phyloP scores from a whole-genome alignment of 2,797 vertebrate genomes.

The Chrosomus eos region DNA sequence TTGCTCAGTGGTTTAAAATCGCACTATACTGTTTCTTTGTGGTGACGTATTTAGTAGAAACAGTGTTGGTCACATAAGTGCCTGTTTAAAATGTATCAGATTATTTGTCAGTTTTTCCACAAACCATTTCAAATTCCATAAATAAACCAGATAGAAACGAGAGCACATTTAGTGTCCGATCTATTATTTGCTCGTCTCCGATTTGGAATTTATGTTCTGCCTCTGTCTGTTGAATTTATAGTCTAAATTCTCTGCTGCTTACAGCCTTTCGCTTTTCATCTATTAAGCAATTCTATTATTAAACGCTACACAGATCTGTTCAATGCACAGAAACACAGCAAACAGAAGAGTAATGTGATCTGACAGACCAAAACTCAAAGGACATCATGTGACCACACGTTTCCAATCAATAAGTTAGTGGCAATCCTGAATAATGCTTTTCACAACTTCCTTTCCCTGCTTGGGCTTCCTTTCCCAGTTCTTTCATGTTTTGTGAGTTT shows the following conservation, averaged over 20 bases:
- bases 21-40: conserved; percentile 35
- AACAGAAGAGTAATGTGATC: not conserved
- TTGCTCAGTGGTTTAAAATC: conserved; percentile 14
- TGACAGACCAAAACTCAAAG: not conserved
- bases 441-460: conserved; percentile 33
- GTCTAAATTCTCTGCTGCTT: conserved; percentile 40
- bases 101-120: conserved; percentile 27
- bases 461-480: conserved; percentile 23
- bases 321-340: conserved; percentile 2
- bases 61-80: conserved; percentile 43
- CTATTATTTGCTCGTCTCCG: conserved; percentile 63
- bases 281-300: conserved; percentile 26
- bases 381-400: conserved; percentile 22
- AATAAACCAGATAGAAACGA: conserved; percentile 79
- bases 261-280: conserved; percentile 42
- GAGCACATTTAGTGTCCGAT: conserved; percentile 72
- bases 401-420: conserved; percentile 7
- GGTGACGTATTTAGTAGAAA: conserved; percentile 11
- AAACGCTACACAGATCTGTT: conserved; percentile 8
- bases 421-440: not conserved
- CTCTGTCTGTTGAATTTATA: conserved; percentile 31
- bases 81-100: conserved; percentile 44
- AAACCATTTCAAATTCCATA: conserved; percentile 58
- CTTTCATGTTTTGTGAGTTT: not conserved
- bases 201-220: conserved; percentile 53